A percentile compares a stretch with the other conserved stretches of the same genome.
phyloP scores from a whole-genome alignment of 1,140 invertebrate species.

The Eumeta japonica region DNA sequence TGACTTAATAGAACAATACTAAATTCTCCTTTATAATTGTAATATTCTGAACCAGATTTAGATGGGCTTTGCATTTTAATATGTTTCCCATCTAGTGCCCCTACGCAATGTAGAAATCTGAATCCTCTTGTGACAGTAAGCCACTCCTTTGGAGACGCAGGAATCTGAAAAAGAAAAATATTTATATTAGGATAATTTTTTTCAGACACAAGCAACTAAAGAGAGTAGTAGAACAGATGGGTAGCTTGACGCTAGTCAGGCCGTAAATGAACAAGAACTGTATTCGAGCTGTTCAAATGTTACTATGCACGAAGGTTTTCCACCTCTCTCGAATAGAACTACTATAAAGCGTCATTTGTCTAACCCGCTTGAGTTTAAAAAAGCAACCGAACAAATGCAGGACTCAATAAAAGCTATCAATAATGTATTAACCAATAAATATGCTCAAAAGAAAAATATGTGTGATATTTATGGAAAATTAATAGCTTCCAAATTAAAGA shows the following conservation, averaged over 20 bases:
- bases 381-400: too few relatives aligned
- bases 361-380: constrained; percentile 10
- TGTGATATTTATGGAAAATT: too few relatives aligned
- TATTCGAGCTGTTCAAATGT: too few relatives aligned
- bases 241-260: too few relatives aligned
- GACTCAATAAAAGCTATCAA: too few relatives aligned
- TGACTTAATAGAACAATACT: constrained; percentile 45
- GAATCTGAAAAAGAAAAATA: constrained; percentile 14
- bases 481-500: too few relatives aligned
- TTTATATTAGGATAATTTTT: constrained; percentile 6
- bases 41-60: constrained; percentile 30
- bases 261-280: too few relatives aligned
- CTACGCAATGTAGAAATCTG: constrained; percentile 8
- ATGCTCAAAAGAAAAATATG: too few relatives aligned
- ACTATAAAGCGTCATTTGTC: background rate
- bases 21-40: constrained; percentile 45
- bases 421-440: too few relatives aligned
- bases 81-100: constrained; percentile 27
- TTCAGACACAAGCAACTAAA: constrained; percentile 2
- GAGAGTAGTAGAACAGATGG: background rate
- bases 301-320: too few relatives aligned
- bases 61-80: constrained; percentile 28
- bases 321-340: constrained; percentile 6
- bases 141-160: constrained; percentile 19
- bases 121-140: constrained; percentile 15